Evolutionary conservation across 2,888 invertebrate species (phyloP).

Genomic region (Alcis repandata): DNA sequence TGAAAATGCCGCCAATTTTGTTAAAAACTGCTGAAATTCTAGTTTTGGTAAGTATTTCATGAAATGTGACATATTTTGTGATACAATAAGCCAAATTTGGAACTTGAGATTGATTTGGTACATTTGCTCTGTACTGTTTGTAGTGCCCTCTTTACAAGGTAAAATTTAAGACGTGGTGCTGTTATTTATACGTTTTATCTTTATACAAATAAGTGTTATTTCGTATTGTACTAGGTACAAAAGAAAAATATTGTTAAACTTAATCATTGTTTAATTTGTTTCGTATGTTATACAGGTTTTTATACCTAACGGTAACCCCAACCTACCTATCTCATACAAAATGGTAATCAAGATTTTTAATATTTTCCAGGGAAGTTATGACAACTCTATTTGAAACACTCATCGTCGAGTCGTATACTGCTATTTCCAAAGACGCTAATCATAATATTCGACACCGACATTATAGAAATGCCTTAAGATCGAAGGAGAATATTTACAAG

Average conservation of each 20-base stretch:
- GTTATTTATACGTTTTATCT: neutral
- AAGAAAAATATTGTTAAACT: too few relatives aligned
- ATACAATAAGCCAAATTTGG: neutral
- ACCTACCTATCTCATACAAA: neutral
- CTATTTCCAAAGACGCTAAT: slow-evolving; percentile 38
- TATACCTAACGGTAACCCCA: neutral
- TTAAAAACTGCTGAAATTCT: slow-evolving; percentile 38
- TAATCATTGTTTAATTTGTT: too few relatives aligned
- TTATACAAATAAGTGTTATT: too few relatives aligned
- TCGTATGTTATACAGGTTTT: too few relatives aligned
- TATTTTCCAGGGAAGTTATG: slow-evolving; percentile 74
- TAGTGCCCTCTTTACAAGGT: neutral
- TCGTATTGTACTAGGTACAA: too few relatives aligned
- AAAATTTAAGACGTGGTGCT: neutral
- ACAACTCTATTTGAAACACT: slow-evolving; percentile 62
- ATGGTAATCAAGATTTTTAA: neutral
- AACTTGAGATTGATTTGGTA: neutral
- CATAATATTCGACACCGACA: slow-evolving; percentile 46
- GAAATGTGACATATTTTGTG: neutral
- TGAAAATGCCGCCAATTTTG: slow-evolving; percentile 66
- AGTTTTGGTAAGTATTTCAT: slow-evolving; percentile 52
- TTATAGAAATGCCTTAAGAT: slow-evolving; percentile 56
- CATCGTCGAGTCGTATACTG: slow-evolving; percentile 46
- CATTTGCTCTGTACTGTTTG: neutral
- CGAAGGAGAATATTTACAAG: slow-evolving; percentile 67